These are phyloP conservation scores for Hippopotamyrus pictus DNA, from an alignment of 2,797 vertebrate genomes.

Conservation along the genomic window DNA sequence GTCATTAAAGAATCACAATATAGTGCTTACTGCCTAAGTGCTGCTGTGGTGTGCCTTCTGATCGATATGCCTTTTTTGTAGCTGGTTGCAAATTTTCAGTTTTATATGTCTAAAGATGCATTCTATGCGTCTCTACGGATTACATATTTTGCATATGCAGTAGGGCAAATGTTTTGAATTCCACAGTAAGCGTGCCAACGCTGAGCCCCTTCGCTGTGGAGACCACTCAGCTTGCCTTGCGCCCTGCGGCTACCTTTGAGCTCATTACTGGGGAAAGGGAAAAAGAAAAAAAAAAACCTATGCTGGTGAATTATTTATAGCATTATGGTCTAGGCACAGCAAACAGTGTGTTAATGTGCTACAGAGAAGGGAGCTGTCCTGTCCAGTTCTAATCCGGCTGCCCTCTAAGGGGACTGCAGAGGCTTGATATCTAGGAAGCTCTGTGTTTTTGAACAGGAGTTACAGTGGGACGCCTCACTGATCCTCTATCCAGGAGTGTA, in stretches of 20 bases:
- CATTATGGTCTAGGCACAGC: slow-evolving; percentile 55
- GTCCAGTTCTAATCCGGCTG: neutral
- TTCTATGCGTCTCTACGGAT: slow-evolving; percentile 45
- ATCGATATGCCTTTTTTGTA: neutral
- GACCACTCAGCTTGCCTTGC: neutral
- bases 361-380: neutral
- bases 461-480: neutral
- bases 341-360: slow-evolving; percentile 42
- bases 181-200: slow-evolving; percentile 43
- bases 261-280: slow-evolving; percentile 1
- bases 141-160: slow-evolving; percentile 35
- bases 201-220: slow-evolving; percentile 35
- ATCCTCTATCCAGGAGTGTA: slow-evolving; percentile 40
- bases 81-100: neutral
- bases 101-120: slow-evolving; percentile 25
- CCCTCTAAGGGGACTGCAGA: neutral
- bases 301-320: slow-evolving; percentile 49
- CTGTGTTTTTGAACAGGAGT: neutral
- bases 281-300: neutral
- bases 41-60: neutral
- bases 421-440: neutral
- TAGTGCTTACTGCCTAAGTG: neutral
- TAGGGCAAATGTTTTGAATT: slow-evolving; percentile 44
- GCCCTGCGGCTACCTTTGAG: neutral
- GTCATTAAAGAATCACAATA: neutral